These are phyloP conservation scores for Pseudomyrmex gracilis DNA, from an alignment of 1,140 invertebrate genomes.

Conservation along the genomic window DNA sequence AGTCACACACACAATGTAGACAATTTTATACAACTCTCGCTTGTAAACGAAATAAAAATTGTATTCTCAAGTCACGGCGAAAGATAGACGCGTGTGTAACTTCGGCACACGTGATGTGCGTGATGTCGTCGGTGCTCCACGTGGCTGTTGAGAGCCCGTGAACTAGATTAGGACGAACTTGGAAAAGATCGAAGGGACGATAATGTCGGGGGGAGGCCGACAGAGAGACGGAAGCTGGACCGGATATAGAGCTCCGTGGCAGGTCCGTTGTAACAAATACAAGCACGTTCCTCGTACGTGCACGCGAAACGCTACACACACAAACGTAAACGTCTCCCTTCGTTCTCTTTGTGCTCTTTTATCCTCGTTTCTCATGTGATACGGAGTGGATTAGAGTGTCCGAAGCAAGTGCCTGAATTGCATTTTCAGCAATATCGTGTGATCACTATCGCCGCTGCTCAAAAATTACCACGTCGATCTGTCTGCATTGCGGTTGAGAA, in stretches of 20 bases:
- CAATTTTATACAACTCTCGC: neutral
- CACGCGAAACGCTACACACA: neutral
- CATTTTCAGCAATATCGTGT: slow-evolving; percentile 35
- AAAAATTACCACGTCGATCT: slow-evolving; percentile 30
- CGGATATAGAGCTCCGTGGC: slow-evolving; percentile 36
- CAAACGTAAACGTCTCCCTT: neutral
- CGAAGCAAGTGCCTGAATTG: slow-evolving; percentile 35
- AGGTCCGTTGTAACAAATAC: neutral
- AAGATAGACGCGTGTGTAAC: neutral
- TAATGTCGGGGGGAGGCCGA: slow-evolving; percentile 19
- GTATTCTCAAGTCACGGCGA: neutral
- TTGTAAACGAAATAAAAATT: neutral
- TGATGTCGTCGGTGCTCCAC: neutral
- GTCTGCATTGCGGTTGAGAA: neutral
- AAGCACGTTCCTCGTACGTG: neutral
- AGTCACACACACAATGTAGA: neutral
- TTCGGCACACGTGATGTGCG: neutral
- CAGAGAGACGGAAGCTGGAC: slow-evolving; percentile 33
- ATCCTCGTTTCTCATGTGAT: slow-evolving; percentile 13
- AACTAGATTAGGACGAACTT: slow-evolving; percentile 40
- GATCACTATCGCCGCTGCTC: slow-evolving; percentile 9
- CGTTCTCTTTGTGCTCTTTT: slow-evolving; percentile 39
- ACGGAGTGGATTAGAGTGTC: slow-evolving; percentile 40
- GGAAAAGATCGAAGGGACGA: slow-evolving; percentile 45
- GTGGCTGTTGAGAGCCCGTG: neutral